Conservation (phyloP, 2,797 vertebrate genomes). For the Acanthurus tractus region DNA sequence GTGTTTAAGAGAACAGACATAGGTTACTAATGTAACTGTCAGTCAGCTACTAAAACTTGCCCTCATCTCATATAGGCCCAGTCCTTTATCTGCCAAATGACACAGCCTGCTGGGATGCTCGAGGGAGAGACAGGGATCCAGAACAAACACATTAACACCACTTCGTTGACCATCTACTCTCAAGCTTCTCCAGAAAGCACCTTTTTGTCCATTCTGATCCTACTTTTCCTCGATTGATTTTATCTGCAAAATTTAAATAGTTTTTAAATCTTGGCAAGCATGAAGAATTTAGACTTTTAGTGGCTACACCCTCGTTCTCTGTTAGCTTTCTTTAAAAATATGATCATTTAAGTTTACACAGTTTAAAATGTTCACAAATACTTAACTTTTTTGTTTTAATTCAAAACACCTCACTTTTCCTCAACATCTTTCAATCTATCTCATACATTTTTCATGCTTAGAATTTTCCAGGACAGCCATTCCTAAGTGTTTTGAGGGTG, state of each 20-base stretch:
- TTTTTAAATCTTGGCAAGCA: slow-evolving; percentile 26
- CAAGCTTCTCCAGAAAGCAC: slow-evolving; percentile 37
- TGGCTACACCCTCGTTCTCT: background rate
- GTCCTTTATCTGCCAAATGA: slow-evolving; percentile 40
- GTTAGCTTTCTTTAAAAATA: slow-evolving; percentile 2
- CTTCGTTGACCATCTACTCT: slow-evolving; percentile 30
- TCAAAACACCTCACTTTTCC: background rate
- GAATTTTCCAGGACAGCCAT: slow-evolving; percentile 15
- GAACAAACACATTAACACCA: slow-evolving; percentile 63
- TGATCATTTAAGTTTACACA: slow-evolving; percentile 25
- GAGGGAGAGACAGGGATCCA: slow-evolving; percentile 38
- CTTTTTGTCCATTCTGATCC: slow-evolving; percentile 37
- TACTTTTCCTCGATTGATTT: slow-evolving; percentile 24
- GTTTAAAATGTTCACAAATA: slow-evolving; percentile 12
- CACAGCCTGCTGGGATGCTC: slow-evolving; percentile 37
- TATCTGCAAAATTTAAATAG: slow-evolving; percentile 3
- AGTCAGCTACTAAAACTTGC: slow-evolving; percentile 21
- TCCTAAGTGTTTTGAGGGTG: slow-evolving; percentile 12
- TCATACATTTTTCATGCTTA: slow-evolving; percentile 59
- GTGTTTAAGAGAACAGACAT: slow-evolving; percentile 9
- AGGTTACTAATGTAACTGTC: slow-evolving; percentile 49
- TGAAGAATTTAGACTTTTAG: slow-evolving; percentile 14
- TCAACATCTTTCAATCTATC: slow-evolving; percentile 30
- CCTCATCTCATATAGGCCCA: slow-evolving; percentile 27
- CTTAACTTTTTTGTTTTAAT: slow-evolving; percentile 4